Percentiles rank a stretch among this genome's conserved stretches.
phyloP scores from a whole-genome alignment of 2,113 vertebrate genomes.

The Cervus canadensis region DNA sequence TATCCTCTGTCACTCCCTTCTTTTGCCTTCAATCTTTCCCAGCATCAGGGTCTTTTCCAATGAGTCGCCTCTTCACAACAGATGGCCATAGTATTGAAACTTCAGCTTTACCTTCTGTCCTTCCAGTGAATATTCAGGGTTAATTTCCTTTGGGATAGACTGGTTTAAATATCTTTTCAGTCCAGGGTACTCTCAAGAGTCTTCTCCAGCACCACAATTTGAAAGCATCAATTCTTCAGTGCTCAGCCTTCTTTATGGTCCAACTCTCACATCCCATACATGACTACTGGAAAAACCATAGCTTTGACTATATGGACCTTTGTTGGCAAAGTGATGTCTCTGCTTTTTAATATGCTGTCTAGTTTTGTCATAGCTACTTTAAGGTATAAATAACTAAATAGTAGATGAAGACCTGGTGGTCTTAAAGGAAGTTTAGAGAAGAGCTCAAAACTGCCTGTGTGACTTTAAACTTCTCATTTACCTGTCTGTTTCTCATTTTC shows the following conservation, averaged over 20 bases:
- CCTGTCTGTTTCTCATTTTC: background rate
- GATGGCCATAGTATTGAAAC: background rate
- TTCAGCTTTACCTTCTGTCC: background rate
- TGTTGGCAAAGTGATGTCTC: background rate
- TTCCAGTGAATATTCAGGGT: background rate
- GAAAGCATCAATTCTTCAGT: background rate
- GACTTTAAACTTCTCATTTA: background rate
- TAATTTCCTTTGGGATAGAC: background rate
- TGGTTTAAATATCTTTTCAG: background rate
- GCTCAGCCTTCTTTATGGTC: background rate
- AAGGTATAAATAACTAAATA: background rate
- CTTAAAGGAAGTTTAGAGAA: background rate
- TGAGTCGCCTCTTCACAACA: background rate
- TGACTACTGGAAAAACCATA: background rate
- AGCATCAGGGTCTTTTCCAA: background rate
- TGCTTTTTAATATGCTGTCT: background rate
- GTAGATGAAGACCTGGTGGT: background rate
- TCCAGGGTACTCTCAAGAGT: background rate
- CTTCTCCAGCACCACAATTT: background rate
- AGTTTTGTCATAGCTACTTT: background rate
- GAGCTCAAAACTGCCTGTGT: background rate
- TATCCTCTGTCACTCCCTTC: background rate
- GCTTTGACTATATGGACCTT: background rate
- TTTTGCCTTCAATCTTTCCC: background rate
- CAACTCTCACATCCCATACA: background rate